Percentiles rank a stretch among this genome's conserved stretches.
These are phyloP conservation scores for Limulus polyphemus DNA, from an alignment of 2,888 invertebrate species.

Conservation along the genomic window DNA sequence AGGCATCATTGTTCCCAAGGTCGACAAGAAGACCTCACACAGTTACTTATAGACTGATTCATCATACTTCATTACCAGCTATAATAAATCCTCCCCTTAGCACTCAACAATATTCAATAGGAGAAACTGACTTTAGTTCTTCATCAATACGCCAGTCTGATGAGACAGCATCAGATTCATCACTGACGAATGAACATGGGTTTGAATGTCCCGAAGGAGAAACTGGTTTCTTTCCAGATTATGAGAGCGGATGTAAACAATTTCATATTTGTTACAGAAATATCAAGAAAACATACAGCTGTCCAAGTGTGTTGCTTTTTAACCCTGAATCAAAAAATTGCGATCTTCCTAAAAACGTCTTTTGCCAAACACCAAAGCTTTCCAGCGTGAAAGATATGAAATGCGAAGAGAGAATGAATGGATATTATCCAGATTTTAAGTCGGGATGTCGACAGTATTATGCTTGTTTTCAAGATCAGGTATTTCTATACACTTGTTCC, in stretches of 20 bases:
- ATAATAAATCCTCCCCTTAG: too few relatives aligned
- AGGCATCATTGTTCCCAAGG: too few relatives aligned
- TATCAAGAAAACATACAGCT: slow-evolving; percentile 22
- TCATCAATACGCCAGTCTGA: too few relatives aligned
- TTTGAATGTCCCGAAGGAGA: slow-evolving; percentile 17
- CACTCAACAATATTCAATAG: too few relatives aligned
- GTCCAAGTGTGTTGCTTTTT: slow-evolving; percentile 24
- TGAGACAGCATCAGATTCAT: too few relatives aligned
- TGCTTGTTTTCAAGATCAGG: slow-evolving; percentile 15
- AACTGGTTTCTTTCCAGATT: slow-evolving; percentile 25
- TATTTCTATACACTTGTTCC: slow-evolving; percentile 16
- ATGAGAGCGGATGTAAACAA: slow-evolving; percentile 19
- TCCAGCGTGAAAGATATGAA: background rate
- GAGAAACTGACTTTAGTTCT: too few relatives aligned
- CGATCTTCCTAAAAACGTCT: slow-evolving; percentile 23
- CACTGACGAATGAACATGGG: too few relatives aligned
- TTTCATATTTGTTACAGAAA: slow-evolving; percentile 24
- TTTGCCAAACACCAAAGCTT: slow-evolving; percentile 6
- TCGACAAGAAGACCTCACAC: too few relatives aligned
- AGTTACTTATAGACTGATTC: too few relatives aligned
- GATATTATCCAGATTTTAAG: slow-evolving; percentile 14
- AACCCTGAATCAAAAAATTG: slow-evolving; percentile 24
- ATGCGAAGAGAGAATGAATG: slow-evolving; percentile 12
- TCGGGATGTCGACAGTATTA: slow-evolving; percentile 17
- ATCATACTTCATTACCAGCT: too few relatives aligned